These are phyloP conservation scores for Balanococcus diminutus DNA, from an alignment of 2,888 invertebrate species.

Conservation along the genomic window DNA sequence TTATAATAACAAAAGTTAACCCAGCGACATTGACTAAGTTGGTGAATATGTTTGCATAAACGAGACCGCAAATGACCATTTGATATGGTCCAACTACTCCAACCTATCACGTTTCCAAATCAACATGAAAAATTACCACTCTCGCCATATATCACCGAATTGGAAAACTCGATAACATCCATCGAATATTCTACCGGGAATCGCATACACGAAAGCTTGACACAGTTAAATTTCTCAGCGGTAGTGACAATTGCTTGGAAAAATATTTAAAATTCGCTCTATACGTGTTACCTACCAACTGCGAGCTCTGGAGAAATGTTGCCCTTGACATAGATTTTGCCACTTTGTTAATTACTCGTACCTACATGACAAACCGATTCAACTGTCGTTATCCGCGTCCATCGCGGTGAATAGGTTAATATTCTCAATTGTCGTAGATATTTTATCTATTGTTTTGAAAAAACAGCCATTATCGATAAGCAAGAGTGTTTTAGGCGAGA, in stretches of 20 bases:
- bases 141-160: neutral
- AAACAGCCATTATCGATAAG: neutral
- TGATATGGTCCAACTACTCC: neutral
- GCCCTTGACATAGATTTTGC: constrained; percentile 19
- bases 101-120: constrained; percentile 19
- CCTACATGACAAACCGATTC: constrained; percentile 1
- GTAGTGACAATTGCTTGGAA: constrained; percentile 7
- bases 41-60: constrained; percentile 11
- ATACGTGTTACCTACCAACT: neutral
- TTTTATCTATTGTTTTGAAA: neutral
- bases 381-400: neutral
- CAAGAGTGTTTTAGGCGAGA: neutral
- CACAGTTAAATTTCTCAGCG: neutral
- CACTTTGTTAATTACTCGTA: neutral
- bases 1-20: neutral
- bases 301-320: constrained; percentile 16
- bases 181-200: neutral
- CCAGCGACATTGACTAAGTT: neutral
- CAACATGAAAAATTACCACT: constrained; percentile 25
- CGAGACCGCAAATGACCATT: constrained; percentile 4
- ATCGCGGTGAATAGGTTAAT: neutral
- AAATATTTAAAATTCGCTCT: neutral
- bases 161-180: neutral
- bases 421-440: neutral
- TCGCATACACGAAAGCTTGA: neutral